A percentile compares a stretch with the other conserved stretches of the same genome.
These are phyloP conservation scores for Calonectris borealis DNA, from an alignment of 2,113 vertebrate genomes.

Conservation along the genomic window DNA sequence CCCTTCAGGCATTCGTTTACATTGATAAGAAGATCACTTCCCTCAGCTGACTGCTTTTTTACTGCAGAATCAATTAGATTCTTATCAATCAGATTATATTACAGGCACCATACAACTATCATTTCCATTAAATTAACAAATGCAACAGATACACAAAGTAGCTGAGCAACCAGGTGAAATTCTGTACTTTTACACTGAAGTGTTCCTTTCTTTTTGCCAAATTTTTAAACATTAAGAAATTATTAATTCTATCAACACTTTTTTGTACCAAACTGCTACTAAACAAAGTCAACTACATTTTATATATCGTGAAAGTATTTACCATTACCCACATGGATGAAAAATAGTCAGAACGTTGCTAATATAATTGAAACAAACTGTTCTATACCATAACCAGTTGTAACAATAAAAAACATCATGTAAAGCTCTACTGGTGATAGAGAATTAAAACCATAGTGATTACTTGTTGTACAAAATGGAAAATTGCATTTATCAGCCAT, in stretches of 20 bases:
- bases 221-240: not conserved
- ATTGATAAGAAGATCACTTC: not conserved
- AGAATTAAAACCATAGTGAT: not conserved
- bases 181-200: not conserved
- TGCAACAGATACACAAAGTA: not conserved
- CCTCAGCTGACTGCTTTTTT: not conserved
- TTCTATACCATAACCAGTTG: not conserved
- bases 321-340: not conserved
- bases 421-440: not conserved
- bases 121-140: not conserved
- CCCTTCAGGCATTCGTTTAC: not conserved
- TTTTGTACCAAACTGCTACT: not conserved
- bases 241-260: not conserved
- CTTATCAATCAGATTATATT: not conserved
- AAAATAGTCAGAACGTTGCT: slow-evolving; percentile 5
- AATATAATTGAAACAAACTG: slow-evolving; percentile 41
- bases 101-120: not conserved
- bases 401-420: not conserved
- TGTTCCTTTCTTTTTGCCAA: not conserved
- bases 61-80: not conserved
- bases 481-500: not conserved
- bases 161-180: not conserved
- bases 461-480: too few relatives aligned
- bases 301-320: not conserved
- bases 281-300: not conserved